Base-by-base conservation (phyloP, 2,797 vertebrate genomes). In the Pipistrellus pipistrellus region DNA sequence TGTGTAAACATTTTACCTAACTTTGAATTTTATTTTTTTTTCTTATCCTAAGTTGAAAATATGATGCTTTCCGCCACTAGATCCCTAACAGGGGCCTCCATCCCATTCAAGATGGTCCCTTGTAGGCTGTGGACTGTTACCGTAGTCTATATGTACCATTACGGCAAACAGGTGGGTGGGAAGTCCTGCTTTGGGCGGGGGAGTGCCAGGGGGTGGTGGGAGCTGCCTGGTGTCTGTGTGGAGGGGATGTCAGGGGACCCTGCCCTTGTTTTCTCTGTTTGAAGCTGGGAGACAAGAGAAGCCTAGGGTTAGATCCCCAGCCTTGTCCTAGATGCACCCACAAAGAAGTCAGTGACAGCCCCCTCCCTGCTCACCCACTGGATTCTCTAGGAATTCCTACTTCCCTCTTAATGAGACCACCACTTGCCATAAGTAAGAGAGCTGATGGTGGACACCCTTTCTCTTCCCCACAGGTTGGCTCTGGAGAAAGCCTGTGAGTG, bases 21-120 rank as follows among this genome's bases (percentile, higher is more conserved):
- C 27, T 72, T 85, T 30, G 64, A 64, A n/a, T 91, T 91, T 91
- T n/a, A n/a, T n/a, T 71, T 83, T 46, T 88, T 55, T 94, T 71
- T 82, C 30, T 21, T 55, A 55, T 35, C 18, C 44, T 71, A 55
- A 62, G 15, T n/a, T 53, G 77, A 44, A 94, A 82, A 86, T 13
- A 55, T 6, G 69, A 53, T 25, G 25, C 48, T 48, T 68, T 75
- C 8, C 30, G 17, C 13, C 18, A 48, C 57, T 38, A n/a, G 18
- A 55, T 68, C 8, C 38, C 20, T 55, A 23, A 12, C 10, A 48
- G 57, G 30, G 23, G 59, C 30, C 48, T 10, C 38, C 3, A 30
- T 2, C 3, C 7, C 10, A 9, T 32, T 48, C 48, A 55, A 18
- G 48, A 11, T 41, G 20, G 25, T 48, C 25, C n/a, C 57, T 21